Evolutionary conservation across 2,888 invertebrate genomes (phyloP).

Genomic region (Cyclophora punctaria): DNA sequence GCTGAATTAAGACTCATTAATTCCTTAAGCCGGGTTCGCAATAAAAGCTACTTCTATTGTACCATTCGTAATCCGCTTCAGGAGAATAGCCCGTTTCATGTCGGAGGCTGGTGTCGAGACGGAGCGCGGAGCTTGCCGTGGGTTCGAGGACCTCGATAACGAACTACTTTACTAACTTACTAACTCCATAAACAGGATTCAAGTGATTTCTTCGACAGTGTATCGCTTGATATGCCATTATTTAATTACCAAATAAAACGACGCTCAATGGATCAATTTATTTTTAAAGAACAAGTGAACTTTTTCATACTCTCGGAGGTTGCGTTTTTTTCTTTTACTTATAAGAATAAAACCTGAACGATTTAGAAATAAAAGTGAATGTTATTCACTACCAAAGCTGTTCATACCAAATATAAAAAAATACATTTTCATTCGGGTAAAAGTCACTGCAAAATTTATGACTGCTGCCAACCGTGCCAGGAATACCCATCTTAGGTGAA

Average conservation of each 20-base stretch:
- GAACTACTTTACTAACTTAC: not conserved
- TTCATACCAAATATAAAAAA: no score
- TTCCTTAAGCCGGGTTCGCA: slow-evolving; percentile 28
- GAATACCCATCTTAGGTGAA: slow-evolving; percentile 3
- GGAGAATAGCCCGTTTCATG: not conserved
- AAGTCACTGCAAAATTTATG: slow-evolving; percentile 1
- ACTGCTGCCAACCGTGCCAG: slow-evolving; percentile 1
- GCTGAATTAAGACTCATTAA: slow-evolving; percentile 31
- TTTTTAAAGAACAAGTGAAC: no score
- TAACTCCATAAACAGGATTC: slow-evolving; percentile 3
- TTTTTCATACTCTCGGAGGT: no score
- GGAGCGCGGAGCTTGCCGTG: slow-evolving; percentile 4
- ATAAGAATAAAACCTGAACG: slow-evolving; percentile 7
- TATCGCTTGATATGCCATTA: no score
- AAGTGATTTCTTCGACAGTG: no score
- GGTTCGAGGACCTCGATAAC: not conserved
- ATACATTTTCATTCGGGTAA: slow-evolving; percentile 16
- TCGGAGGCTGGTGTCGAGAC: slow-evolving; percentile 14
- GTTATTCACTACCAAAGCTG: no score
- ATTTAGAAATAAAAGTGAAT: no score
- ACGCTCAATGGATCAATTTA: no score
- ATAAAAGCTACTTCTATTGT: slow-evolving; percentile 27
- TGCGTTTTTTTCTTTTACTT: no score
- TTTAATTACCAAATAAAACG: no score
- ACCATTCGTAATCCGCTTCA: slow-evolving; percentile 21